Conservation (phyloP, 2,113 vertebrate genomes). For the Tursiops truncatus region DNA sequence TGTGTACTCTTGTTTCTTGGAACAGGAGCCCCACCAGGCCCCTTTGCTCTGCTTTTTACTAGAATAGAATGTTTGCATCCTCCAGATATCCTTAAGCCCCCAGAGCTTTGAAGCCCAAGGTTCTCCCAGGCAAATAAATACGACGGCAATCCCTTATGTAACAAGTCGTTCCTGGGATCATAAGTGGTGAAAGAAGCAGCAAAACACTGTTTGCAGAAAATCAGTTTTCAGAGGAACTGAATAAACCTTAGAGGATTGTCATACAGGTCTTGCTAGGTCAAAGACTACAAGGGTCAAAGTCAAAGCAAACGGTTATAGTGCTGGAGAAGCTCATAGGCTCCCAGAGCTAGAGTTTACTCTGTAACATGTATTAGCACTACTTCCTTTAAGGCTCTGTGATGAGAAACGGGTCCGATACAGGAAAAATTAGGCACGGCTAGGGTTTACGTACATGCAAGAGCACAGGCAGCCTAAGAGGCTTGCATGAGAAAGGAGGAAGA, state of each 20-base stretch:
- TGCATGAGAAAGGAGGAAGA: background rate
- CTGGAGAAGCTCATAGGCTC: background rate
- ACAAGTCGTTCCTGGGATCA: slow-evolving; percentile 35
- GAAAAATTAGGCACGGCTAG: background rate
- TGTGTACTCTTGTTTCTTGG: background rate
- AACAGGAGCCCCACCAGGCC: background rate
- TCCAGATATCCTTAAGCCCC: background rate
- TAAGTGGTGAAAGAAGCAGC: background rate
- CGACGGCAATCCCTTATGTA: slow-evolving; percentile 58
- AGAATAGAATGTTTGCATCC: background rate
- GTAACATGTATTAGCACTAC: background rate
- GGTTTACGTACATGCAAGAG: background rate
- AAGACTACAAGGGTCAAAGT: background rate
- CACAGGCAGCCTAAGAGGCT: background rate
- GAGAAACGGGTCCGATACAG: background rate
- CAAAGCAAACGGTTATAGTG: background rate
- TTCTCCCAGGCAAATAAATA: background rate
- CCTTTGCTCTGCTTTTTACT: background rate
- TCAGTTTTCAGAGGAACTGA: slow-evolving; percentile 23
- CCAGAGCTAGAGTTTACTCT: background rate
- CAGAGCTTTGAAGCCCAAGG: background rate
- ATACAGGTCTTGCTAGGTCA: background rate
- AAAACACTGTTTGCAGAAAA: slow-evolving; percentile 14
- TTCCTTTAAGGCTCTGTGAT: background rate
- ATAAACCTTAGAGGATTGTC: background rate